phyloP scores from a whole-genome alignment of 2,888 invertebrate species.

The Hydrotaea diabolus region DNA sequence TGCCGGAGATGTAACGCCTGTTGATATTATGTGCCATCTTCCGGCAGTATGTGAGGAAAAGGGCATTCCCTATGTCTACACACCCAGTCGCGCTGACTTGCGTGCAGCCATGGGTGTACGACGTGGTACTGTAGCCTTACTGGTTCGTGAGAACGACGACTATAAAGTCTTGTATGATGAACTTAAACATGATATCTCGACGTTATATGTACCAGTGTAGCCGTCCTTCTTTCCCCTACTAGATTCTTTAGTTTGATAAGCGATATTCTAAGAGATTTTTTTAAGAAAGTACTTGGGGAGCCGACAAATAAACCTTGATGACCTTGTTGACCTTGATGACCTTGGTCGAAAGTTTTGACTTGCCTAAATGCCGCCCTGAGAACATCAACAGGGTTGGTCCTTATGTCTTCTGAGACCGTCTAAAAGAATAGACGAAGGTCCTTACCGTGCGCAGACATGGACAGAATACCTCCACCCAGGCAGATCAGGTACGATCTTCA shows the following conservation, averaged over 20 bases:
- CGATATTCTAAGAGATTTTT: constrained; percentile 52
- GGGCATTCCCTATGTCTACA: constrained; percentile 94
- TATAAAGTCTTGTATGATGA: constrained; percentile 93
- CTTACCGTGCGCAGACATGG: too few species aligned
- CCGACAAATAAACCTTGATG: too few species aligned
- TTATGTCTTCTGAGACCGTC: too few species aligned
- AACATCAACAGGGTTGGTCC: too few species aligned
- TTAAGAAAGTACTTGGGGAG: too few species aligned
- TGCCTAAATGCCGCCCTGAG: too few species aligned
- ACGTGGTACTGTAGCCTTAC: constrained; percentile 92
- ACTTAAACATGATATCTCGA: constrained; percentile 86
- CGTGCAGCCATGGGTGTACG: constrained; percentile 95
- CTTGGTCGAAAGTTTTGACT: too few species aligned
- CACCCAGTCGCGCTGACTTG: constrained; percentile 93
- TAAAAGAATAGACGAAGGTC: too few species aligned
- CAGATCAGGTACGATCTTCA: too few species aligned
- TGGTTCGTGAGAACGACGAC: constrained; percentile 91
- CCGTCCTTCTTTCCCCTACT: constrained; percentile 19
- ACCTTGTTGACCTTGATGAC: too few species aligned
- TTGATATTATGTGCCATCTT: constrained; percentile 98
- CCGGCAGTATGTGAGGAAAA: constrained; percentile 97
- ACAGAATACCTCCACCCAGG: too few species aligned
- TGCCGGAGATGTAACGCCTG: constrained; percentile 97
- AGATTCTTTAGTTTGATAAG: constrained; percentile 61
- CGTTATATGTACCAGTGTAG: constrained; percentile 86